Evolutionary conservation across 2,113 vertebrate genomes (phyloP), one percentile per base, ranked within the genome.

Genomic region (Picathartes gymnocephalus): DNA sequence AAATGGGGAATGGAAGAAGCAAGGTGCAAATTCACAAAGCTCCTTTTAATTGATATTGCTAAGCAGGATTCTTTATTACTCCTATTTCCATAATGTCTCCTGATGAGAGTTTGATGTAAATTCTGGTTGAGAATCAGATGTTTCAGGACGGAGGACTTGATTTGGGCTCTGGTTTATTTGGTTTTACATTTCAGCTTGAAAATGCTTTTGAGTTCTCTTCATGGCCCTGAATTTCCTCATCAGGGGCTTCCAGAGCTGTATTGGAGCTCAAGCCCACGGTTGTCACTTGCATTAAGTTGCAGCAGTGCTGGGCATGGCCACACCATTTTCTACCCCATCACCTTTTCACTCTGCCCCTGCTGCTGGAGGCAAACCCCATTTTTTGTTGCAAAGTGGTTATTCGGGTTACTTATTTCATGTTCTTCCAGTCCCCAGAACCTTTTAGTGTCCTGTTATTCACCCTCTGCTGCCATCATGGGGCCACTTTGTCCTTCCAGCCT

Each of bases 381-480:
- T 71, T 53, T 82, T 62, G 7, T 18, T 42, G 16, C 15, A 5
- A 23, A 69, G 15, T 20, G 39, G 10, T 39, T 53, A 53, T 28
- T 61, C 39, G 13, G 19, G 12, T 61, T 53, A 13, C 23, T 70
- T 70, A 47, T n/a, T 54, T n/a, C 45, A 10, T 2, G 31, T 60
- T 81, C 86, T 66, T 84, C 25, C 35, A 56, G 56, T 19, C 39
- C 10, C 40, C 50, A 61, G 68, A 21, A 73, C 39, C 20, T 85
- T 86, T 72, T 30, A 4, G 22, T 60, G 11, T 61, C 16, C 66
- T 17, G 35, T 86, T 80, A 25, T 28, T 69, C 82, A 82, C 79
- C 37, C 95, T 94, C 87, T 96, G 81, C 96, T 96, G 96, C 96
- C 96, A 92, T 81, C 92, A 13, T n/a, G 87, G 81, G 95, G 95